phyloP scores from a whole-genome alignment of 2,888 invertebrate species.

The Quadriops clusia region DNA sequence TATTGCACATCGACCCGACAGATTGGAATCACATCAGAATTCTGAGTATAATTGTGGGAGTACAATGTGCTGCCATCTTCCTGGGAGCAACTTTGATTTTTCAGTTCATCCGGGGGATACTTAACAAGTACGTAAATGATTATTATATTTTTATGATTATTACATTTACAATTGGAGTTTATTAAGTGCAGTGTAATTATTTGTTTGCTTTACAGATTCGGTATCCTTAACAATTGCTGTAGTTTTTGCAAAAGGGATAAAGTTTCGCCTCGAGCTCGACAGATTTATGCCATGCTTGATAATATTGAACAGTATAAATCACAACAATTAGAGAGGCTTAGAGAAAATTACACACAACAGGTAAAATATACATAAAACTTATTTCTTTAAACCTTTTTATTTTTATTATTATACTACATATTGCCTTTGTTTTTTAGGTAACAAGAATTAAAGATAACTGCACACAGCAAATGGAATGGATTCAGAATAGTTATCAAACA shows the following conservation, averaged over 20 bases:
- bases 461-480: conserved; percentile 86
- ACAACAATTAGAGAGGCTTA: conserved; percentile 73
- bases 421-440: conserved; percentile 39
- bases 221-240: conserved; percentile 57
- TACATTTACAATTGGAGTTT: neutral
- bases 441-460: conserved; percentile 89
- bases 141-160: conserved; percentile 1
- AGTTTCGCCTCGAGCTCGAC: conserved; percentile 65
- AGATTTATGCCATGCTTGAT: conserved; percentile 79
- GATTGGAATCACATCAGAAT: conserved; percentile 76
- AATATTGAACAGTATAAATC: conserved; percentile 84
- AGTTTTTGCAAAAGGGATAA: conserved; percentile 60
- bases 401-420: no score
- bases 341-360: conserved; percentile 88
- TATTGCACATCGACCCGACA: conserved; percentile 74
- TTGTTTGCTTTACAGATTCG: conserved; percentile 47
- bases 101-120: conserved; percentile 59
- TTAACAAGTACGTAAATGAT: conserved; percentile 50
- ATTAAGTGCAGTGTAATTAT: conserved; percentile 2
- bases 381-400: no score
- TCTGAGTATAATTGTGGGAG: conserved; percentile 71
- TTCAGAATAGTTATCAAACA: conserved; percentile 79
- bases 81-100: conserved; percentile 67
- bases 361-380: conserved; percentile 34
- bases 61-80: conserved; percentile 67